phyloP scores from a whole-genome alignment of 2,113 vertebrate species.

The Eolophus roseicapilla region DNA sequence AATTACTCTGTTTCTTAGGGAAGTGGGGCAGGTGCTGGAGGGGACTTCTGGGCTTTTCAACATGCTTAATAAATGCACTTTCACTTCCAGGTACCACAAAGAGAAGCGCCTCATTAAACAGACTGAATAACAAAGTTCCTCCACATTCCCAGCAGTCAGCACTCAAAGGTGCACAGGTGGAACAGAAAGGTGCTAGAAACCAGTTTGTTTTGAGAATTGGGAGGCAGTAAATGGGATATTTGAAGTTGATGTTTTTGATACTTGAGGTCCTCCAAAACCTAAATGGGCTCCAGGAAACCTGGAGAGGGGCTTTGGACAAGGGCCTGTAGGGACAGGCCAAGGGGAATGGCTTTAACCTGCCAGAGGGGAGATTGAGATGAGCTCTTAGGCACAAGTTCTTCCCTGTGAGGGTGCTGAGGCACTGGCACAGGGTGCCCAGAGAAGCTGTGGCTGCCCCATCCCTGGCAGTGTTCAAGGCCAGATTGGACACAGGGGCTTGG shows the following conservation, averaged over 20 bases:
- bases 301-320: not conserved
- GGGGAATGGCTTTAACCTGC: not conserved
- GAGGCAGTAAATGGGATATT: not conserved
- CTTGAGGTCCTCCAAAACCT: not conserved
- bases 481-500: not conserved
- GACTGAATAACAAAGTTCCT: slow-evolving; percentile 84
- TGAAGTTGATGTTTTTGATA: not conserved
- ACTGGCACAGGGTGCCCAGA: too few species aligned
- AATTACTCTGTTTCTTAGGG: not conserved
- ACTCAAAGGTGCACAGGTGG: slow-evolving; percentile 79
- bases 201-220: not conserved
- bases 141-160: slow-evolving; percentile 80
- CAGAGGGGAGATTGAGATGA: too few species aligned
- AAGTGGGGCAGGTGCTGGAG: not conserved
- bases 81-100: slow-evolving; percentile 83
- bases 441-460: too few species aligned
- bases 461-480: too few species aligned
- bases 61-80: slow-evolving; percentile 52
- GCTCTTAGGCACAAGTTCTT: too few species aligned
- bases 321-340: not conserved
- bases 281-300: not conserved
- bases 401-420: too few species aligned
- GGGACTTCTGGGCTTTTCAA: not conserved
- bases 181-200: slow-evolving; percentile 84
- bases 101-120: slow-evolving; percentile 88